phyloP scores from a whole-genome alignment of 2,113 vertebrate species.

The Passer montanus region DNA sequence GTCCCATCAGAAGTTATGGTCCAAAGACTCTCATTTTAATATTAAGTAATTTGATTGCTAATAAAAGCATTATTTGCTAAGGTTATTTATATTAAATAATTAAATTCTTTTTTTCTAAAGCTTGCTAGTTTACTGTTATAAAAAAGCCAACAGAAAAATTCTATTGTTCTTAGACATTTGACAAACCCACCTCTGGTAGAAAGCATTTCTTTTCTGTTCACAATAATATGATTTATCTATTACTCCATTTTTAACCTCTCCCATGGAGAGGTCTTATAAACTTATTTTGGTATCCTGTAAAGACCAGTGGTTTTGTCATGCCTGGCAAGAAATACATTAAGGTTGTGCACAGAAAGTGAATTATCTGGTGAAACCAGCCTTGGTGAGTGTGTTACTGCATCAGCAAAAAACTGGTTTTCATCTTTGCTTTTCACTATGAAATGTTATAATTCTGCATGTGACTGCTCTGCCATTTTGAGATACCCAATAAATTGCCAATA shows the following conservation, averaged over 20 bases:
- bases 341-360: background rate
- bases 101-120: background rate
- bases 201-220: background rate
- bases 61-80: background rate
- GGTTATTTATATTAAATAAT: background rate
- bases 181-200: background rate
- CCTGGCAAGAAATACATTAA: background rate
- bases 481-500: background rate
- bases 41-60: background rate
- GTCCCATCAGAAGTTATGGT: background rate
- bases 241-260: background rate
- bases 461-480: background rate
- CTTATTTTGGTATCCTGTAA: background rate
- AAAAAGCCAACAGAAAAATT: background rate
- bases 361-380: background rate
- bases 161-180: background rate
- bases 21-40: background rate
- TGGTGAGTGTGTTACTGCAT: background rate
- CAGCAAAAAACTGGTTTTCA: background rate
- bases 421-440: accelerated
- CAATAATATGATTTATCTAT: background rate
- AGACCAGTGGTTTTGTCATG: background rate
- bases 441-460: background rate
- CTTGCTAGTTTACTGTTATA: background rate
- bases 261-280: background rate